phyloP scores from a whole-genome alignment of 2,113 vertebrate genomes.

The Paratilapia polleni region DNA sequence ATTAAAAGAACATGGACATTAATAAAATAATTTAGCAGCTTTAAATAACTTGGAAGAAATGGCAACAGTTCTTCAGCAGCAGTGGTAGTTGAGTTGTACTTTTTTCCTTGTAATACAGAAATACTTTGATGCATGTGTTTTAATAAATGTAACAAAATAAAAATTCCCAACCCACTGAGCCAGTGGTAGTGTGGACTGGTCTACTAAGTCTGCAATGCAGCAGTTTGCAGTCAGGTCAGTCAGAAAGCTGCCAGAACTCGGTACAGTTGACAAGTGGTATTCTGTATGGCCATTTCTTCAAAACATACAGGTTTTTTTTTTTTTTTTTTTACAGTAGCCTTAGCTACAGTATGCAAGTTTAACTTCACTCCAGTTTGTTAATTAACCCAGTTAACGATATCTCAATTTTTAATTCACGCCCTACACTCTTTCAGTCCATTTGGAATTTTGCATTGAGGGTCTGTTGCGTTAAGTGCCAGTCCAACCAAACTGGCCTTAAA shows the following conservation, averaged over 20 bases:
- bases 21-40: not conserved
- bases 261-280: not conserved
- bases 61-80: not conserved
- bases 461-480: too few relatives aligned
- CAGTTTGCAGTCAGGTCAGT: not conserved
- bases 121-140: accelerated
- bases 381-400: not conserved
- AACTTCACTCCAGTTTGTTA: not conserved
- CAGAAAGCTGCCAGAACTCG: not conserved
- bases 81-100: not conserved
- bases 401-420: too few relatives aligned
- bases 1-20: not conserved
- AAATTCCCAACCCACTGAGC: not conserved
- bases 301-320: too few relatives aligned
- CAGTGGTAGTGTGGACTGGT: not conserved
- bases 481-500: too few relatives aligned
- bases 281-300: not conserved
- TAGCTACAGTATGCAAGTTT: not conserved
- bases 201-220: not conserved
- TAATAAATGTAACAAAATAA: not conserved
- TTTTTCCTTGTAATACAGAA: not conserved
- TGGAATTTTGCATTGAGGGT: too few relatives aligned
- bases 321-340: too few relatives aligned
- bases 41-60: not conserved
- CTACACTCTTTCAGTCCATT: too few relatives aligned